phyloP scores from a whole-genome alignment of 2,888 invertebrate species.

The Lithophane leautieri region DNA sequence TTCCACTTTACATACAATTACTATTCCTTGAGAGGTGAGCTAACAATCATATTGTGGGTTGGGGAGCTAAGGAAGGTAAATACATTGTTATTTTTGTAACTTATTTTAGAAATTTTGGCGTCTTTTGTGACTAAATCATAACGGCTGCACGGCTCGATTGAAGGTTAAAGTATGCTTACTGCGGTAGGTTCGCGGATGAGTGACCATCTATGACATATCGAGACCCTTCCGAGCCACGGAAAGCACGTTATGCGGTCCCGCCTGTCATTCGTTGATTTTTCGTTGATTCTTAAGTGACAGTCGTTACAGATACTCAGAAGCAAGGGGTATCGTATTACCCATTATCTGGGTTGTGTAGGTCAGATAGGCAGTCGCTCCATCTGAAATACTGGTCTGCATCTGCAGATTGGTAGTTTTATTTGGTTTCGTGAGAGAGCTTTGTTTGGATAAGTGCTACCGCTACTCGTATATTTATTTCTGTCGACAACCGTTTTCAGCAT shows the following conservation, averaged over 20 bases:
- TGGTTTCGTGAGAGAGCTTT: neutral
- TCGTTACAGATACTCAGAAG: neutral
- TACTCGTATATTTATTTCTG: neutral
- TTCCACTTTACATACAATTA: conserved; percentile 4
- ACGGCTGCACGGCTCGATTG: neutral
- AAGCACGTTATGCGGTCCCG: neutral
- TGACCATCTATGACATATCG: neutral
- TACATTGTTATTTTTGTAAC: neutral
- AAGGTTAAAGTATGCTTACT: neutral
- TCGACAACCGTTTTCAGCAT: neutral
- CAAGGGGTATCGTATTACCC: neutral
- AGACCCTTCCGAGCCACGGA: neutral
- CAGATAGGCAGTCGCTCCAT: neutral
- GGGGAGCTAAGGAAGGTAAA: neutral
- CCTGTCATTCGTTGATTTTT: no score
- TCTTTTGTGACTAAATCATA: neutral
- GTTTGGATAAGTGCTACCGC: neutral
- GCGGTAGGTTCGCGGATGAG: neutral
- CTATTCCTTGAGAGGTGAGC: neutral
- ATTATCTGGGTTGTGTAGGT: neutral
- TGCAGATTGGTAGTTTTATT: neutral
- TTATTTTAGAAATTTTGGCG: neutral
- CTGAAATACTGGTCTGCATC: neutral
- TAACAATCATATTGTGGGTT: neutral
- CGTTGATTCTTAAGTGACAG: no score